Percentiles rank a stretch among this genome's conserved stretches.
phyloP scores from a whole-genome alignment of 2,113 vertebrate genomes.

The Bungarus multicinctus region DNA sequence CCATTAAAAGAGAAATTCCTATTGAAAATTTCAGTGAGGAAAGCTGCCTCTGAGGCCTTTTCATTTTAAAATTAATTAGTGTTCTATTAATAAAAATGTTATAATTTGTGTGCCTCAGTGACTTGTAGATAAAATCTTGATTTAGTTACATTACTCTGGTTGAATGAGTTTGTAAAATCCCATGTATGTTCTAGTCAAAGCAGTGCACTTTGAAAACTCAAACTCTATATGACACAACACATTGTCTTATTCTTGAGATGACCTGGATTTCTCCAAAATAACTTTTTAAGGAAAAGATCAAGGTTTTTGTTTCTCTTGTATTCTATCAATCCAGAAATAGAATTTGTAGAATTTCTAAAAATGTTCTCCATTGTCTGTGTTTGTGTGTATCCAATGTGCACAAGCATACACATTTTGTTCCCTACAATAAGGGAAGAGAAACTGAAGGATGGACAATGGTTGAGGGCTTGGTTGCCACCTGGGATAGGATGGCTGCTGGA shows the following conservation, averaged over 20 bases:
- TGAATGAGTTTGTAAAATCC: background rate
- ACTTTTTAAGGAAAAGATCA: background rate
- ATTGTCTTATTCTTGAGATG: too few relatives aligned
- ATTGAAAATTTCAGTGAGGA: background rate
- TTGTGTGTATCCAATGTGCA: background rate
- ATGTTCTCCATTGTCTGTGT: background rate
- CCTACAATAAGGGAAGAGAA: background rate
- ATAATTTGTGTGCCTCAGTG: background rate
- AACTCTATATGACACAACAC: background rate
- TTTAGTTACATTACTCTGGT: background rate
- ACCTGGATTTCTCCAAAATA: background rate
- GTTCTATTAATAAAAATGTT: constrained; percentile 1
- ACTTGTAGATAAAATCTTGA: background rate
- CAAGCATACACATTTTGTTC: background rate
- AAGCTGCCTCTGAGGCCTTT: background rate
- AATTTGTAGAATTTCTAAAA: background rate
- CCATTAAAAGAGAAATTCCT: constrained; percentile 4
- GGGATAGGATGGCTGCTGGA: too few relatives aligned
- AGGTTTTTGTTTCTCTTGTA: background rate
- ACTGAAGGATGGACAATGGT: background rate
- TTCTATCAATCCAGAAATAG: too few relatives aligned
- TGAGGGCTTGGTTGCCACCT: too few relatives aligned
- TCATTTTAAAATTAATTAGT: constrained; percentile 8
- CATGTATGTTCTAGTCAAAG: background rate
- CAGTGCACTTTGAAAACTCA: background rate